phyloP scores from a whole-genome alignment of 2,888 invertebrate genomes.

The Mamestra brassicae region DNA sequence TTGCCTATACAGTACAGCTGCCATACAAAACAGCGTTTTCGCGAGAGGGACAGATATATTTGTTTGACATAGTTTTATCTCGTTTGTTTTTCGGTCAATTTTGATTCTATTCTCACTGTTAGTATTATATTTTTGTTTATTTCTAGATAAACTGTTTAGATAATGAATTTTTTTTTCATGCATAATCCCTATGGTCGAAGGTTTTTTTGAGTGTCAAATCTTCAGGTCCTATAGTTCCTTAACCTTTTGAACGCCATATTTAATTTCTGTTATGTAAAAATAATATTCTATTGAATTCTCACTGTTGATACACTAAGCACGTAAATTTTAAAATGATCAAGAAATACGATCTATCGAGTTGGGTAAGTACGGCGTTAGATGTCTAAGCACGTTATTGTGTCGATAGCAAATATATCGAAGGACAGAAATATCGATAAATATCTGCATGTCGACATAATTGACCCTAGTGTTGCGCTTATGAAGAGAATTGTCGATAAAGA shows the following conservation, averaged over 20 bases:
- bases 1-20: too few species aligned
- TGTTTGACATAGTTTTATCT: too few species aligned
- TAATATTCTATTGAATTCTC: constrained; percentile 21
- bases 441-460: constrained; percentile 54
- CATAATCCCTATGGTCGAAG: too few species aligned
- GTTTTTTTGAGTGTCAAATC: background rate
- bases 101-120: too few species aligned
- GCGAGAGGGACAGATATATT: too few species aligned
- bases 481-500: constrained; percentile 46
- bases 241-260: background rate
- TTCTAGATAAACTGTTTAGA: too few species aligned
- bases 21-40: too few species aligned
- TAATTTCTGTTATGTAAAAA: constrained; percentile 5
- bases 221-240: too few species aligned
- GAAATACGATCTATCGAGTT: constrained; percentile 55
- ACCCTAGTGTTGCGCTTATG: constrained; percentile 43
- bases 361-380: constrained; percentile 41
- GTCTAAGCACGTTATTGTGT: constrained; percentile 62
- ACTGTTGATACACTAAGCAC: constrained; percentile 15
- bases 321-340: constrained; percentile 12
- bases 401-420: constrained; percentile 43
- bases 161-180: too few species aligned
- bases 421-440: constrained; percentile 33
- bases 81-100: too few species aligned
- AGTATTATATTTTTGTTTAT: too few species aligned